phyloP scores from a whole-genome alignment of 1,140 invertebrate genomes.

The Ephestia elutella region DNA sequence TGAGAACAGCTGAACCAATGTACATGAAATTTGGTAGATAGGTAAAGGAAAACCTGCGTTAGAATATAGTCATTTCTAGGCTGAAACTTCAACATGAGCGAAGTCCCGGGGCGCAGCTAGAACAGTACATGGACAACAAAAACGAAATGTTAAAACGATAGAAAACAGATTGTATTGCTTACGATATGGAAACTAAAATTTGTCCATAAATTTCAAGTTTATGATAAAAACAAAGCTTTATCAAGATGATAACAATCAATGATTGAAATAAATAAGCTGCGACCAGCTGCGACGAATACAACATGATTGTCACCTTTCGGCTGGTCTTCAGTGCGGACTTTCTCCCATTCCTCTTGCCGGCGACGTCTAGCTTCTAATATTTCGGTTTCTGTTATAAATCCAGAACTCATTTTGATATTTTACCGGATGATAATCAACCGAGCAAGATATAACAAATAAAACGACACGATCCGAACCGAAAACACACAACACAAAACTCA shows the following conservation, averaged over 20 bases:
- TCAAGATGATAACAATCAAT: constrained; percentile 10
- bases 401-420: constrained; percentile 82
- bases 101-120: no score
- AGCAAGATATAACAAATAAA: no score
- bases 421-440: background rate
- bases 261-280: constrained; percentile 6
- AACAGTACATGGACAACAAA: no score
- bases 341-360: constrained; percentile 96
- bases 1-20: no score
- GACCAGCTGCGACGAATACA: background rate
- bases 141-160: no score
- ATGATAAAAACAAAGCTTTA: background rate
- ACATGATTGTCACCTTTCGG: constrained; percentile 80
- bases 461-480: background rate
- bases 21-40: no score
- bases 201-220: no score
- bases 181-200: no score
- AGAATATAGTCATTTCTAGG: no score
- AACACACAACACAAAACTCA: background rate
- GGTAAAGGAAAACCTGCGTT: no score
- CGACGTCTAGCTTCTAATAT: constrained; percentile 84
- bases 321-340: constrained; percentile 89
- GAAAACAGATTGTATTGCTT: no score
- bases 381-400: constrained; percentile 91
- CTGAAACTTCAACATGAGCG: no score